Conservation (phyloP, 2,888 invertebrate genomes). For the Toxonevra muliebris region DNA sequence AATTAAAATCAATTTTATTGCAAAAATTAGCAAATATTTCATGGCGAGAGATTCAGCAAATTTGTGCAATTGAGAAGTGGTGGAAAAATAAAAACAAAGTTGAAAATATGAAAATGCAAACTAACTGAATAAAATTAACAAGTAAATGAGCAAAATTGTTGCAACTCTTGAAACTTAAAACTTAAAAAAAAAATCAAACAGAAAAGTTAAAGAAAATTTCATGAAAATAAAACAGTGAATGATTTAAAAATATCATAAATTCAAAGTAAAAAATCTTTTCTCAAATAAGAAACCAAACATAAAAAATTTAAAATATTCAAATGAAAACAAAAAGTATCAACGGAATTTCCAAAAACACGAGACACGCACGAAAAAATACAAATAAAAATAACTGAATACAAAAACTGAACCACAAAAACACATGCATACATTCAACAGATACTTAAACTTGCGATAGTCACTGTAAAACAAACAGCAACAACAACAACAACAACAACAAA, state of each 20-base stretch:
- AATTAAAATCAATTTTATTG: background rate
- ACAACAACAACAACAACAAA: slow-evolving; percentile 28
- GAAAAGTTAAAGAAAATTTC: background rate
- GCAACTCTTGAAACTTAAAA: background rate
- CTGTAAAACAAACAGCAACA: background rate
- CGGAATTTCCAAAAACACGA: background rate
- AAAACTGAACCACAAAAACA: background rate
- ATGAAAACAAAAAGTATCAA: background rate
- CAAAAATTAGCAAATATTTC: background rate
- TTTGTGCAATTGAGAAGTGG: no score
- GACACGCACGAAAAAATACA: background rate
- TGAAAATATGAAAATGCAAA: no score
- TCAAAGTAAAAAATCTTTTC: background rate
- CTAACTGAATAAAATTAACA: no score
- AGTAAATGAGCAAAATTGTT: no score
- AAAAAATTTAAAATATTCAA: background rate
- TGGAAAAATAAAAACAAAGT: no score
- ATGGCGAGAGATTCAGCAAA: no score
- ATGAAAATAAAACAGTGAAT: background rate
- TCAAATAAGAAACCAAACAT: background rate
- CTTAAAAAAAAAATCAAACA: background rate
- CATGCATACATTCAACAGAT: background rate
- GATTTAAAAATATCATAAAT: background rate
- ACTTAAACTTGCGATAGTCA: slow-evolving; percentile 16
- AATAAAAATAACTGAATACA: background rate